Evolutionary conservation across 2,888 invertebrate genomes (phyloP).

Genomic region (Ormyrus thymus): DNA sequence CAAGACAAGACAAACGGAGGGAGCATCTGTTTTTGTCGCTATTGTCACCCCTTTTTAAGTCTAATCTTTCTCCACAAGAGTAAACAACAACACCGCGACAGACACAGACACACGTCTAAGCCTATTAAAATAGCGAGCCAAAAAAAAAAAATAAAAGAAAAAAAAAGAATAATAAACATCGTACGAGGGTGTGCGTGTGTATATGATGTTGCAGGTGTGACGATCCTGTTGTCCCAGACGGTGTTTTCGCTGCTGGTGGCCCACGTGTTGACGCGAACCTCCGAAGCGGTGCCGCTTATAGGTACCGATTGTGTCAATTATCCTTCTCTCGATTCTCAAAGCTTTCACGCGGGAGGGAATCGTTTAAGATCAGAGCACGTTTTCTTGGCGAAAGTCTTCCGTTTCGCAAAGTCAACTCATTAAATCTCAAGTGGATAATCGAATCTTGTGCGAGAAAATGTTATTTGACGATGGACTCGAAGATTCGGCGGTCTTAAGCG

Average conservation of each 20-base stretch:
- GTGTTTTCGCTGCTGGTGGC: conserved; percentile 99
- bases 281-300: conserved; percentile 99
- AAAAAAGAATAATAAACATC: conserved; percentile 35
- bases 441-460: too few species aligned
- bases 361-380: background rate
- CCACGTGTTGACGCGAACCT: conserved; percentile 99
- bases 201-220: conserved; percentile 92
- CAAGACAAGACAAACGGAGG: background rate
- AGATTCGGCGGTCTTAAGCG: background rate
- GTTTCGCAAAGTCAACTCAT: too few species aligned
- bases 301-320: conserved; percentile 78
- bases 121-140: background rate
- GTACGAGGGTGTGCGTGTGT: conserved; percentile 47
- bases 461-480: too few species aligned
- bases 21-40: conserved; percentile 3
- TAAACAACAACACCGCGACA: background rate
- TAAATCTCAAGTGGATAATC: too few species aligned
- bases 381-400: background rate
- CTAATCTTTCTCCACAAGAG: conserved; percentile 13
- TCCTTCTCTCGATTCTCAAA: conserved; percentile 19
- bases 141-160: conserved; percentile 67
- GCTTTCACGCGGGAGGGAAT: background rate
- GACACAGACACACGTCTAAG: background rate
- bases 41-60: background rate
- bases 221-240: conserved; percentile 99